These are phyloP conservation scores for Burhinus bistriatus DNA, from an alignment of 2,113 vertebrate genomes.

Conservation along the genomic window DNA sequence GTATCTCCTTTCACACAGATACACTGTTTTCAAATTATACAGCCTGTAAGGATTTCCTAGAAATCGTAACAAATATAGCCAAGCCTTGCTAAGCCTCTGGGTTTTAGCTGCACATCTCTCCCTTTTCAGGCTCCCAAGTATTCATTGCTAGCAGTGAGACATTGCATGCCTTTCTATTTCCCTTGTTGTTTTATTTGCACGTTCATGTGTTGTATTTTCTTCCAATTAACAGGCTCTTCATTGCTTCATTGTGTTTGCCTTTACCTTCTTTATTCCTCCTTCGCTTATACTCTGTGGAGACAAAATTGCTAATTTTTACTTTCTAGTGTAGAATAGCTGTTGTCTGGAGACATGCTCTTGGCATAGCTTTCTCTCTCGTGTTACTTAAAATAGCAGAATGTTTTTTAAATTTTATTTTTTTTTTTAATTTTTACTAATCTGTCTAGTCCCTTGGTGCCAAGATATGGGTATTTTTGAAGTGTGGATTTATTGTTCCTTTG, in stretches of 20 bases:
- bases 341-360: constrained; percentile 25
- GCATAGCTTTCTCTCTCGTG: neutral
- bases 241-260: neutral
- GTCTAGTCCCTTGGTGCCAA: neutral
- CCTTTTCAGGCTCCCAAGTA: neutral
- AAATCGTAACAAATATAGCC: constrained; percentile 45
- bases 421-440: neutral
- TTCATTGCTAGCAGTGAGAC: neutral
- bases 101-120: constrained; percentile 23
- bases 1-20: neutral
- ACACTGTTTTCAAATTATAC: neutral
- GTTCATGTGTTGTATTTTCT: neutral
- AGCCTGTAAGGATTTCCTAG: constrained; percentile 37
- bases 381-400: constrained; percentile 22
- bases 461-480: neutral
- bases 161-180: neutral
- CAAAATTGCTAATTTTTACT: constrained; percentile 25
- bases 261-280: constrained; percentile 14
- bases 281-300: neutral
- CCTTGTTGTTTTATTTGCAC: constrained; percentile 13
- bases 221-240: neutral
- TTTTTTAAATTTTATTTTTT: neutral
- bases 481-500: neutral
- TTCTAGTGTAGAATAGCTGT: constrained; percentile 16
- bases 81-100: constrained; percentile 51